A percentile compares a stretch with the other conserved stretches of the same genome.
Conservation (phyloP, 2,113 vertebrate genomes). For the Platanista minor region DNA sequence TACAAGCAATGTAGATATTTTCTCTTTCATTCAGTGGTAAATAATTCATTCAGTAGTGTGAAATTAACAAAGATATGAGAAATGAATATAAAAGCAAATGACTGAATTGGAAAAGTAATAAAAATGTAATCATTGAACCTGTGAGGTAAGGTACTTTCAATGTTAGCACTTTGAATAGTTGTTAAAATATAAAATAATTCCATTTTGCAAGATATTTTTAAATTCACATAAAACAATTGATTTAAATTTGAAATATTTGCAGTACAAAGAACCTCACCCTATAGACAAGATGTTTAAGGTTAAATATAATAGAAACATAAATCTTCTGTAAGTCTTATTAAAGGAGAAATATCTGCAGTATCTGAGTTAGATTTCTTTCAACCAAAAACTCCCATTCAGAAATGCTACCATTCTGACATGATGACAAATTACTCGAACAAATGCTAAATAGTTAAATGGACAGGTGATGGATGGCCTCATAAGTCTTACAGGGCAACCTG, state of each 20-base stretch:
- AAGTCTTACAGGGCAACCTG: slow-evolving; percentile 83
- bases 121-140: slow-evolving; percentile 54
- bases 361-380: slow-evolving; percentile 82
- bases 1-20: slow-evolving; percentile 13
- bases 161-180: slow-evolving; percentile 30
- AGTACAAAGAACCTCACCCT: slow-evolving; percentile 66
- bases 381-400: slow-evolving; percentile 80
- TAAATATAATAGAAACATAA: slow-evolving; percentile 80
- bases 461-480: slow-evolving; percentile 88
- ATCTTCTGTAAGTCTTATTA: slow-evolving; percentile 79
- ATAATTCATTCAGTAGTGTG: not conserved
- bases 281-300: slow-evolving; percentile 76
- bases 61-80: slow-evolving; percentile 57
- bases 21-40: not conserved
- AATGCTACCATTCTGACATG: slow-evolving; percentile 83
- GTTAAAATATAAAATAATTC: slow-evolving; percentile 69
- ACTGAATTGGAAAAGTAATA: slow-evolving; percentile 62
- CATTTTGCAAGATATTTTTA: slow-evolving; percentile 59
- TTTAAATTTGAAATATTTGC: slow-evolving; percentile 63
- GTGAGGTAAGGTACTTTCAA: slow-evolving; percentile 32
- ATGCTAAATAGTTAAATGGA: slow-evolving; percentile 89
- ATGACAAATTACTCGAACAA: slow-evolving; percentile 88
- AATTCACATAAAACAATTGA: slow-evolving; percentile 58
- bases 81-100: slow-evolving; percentile 61
- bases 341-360: slow-evolving; percentile 78